These are phyloP conservation scores for Plodia interpunctella DNA, from an alignment of 1,140 invertebrate species.

Conservation along the genomic window DNA sequence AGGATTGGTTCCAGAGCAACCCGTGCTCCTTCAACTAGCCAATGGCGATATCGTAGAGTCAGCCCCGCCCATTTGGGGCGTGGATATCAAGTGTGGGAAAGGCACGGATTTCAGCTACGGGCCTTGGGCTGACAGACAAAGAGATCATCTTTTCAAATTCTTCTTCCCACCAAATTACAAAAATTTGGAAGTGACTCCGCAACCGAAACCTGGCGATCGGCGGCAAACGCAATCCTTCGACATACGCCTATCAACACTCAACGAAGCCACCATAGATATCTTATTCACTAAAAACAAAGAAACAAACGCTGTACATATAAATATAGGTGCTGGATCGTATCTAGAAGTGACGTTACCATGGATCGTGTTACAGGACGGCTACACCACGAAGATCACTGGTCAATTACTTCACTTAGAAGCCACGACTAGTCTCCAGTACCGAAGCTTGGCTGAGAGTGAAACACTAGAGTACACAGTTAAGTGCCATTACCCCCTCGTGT, in stretches of 20 bases:
- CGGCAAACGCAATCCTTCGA: conserved; percentile 94
- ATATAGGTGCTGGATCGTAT: conserved; percentile 94
- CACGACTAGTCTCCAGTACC: conserved; percentile 94
- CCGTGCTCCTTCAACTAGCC: conserved; percentile 91
- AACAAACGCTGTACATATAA: conserved; percentile 97
- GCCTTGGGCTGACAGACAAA: conserved; percentile 97
- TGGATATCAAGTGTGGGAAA: conserved; percentile 97
- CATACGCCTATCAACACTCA: conserved; percentile 92
- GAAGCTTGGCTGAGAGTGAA: conserved; percentile 94
- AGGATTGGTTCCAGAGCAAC: conserved; percentile 91
- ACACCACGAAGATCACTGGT: conserved; percentile 93
- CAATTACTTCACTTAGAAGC: conserved; percentile 95
- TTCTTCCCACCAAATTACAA: conserved; percentile 96
- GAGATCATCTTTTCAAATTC: conserved; percentile 96
- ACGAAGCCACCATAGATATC: conserved; percentile 96
- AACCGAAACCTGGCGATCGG: conserved; percentile 90
- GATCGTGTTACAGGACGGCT: conserved; percentile 91
- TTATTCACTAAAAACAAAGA: conserved; percentile 97
- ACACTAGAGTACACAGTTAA: conserved; percentile 94
- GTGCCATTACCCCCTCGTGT: conserved; percentile 92
- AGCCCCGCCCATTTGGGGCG: conserved; percentile 94
- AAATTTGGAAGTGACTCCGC: conserved; percentile 84
- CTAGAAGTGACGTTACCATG: conserved; percentile 97
- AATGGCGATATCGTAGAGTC: conserved; percentile 96
- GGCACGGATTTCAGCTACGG: conserved; percentile 98